Percentiles rank a stretch among this genome's conserved stretches.
Evolutionary conservation across 2,888 invertebrate genomes (phyloP).

Genomic region (Glomeris marginata): DNA sequence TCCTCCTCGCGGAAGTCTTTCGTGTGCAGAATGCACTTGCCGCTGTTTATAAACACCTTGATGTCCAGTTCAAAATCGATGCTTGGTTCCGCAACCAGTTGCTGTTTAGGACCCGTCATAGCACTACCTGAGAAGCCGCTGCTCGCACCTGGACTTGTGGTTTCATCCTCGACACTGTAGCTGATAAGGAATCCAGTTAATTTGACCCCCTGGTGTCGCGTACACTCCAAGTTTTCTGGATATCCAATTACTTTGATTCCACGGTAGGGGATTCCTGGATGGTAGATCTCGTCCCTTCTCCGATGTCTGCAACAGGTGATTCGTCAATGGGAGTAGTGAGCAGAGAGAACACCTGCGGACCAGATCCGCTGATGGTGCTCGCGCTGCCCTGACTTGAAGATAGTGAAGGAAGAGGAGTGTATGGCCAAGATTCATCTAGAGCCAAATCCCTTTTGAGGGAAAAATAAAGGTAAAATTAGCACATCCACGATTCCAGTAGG

Average conservation of each 20-base stretch:
- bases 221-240: too few relatives aligned
- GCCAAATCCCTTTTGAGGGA: slow-evolving; percentile 34
- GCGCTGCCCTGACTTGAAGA: slow-evolving; percentile 19
- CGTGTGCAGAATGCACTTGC: slow-evolving; percentile 91
- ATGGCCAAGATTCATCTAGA: slow-evolving; percentile 26
- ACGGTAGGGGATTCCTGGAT: slow-evolving; percentile 1
- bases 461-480: neutral
- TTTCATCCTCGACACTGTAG: too few relatives aligned
- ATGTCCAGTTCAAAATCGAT: slow-evolving; percentile 93
- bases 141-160: too few relatives aligned
- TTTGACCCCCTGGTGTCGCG: too few relatives aligned
- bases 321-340: slow-evolving; percentile 32
- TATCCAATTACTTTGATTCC: too few relatives aligned
- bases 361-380: slow-evolving; percentile 52
- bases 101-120: slow-evolving; percentile 15
- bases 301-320: too few relatives aligned
- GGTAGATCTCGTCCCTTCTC: neutral
- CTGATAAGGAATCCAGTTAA: too few relatives aligned
- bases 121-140: too few relatives aligned
- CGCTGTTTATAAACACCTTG: slow-evolving; percentile 89
- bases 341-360: slow-evolving; percentile 56
- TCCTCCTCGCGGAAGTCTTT: slow-evolving; percentile 56
- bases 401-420: neutral
- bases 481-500: too few relatives aligned
- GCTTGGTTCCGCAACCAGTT: slow-evolving; percentile 50